Conservation (phyloP, 2,797 vertebrate genomes). For the Lithobates sylvaticus region DNA sequence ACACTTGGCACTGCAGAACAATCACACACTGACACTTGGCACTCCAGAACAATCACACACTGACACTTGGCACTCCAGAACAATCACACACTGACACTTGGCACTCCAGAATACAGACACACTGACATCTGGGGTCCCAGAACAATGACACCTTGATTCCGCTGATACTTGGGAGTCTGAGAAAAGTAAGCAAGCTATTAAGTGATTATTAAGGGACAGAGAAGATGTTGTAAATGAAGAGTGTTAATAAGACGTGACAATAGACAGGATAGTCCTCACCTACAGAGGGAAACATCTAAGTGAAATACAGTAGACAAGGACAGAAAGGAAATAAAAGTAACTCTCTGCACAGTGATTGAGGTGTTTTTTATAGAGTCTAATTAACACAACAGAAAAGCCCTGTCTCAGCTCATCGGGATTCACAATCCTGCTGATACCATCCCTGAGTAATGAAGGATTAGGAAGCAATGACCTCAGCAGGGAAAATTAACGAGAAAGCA, state of each 20-base stretch:
- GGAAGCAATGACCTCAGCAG: slow-evolving; percentile 46
- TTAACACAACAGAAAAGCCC: slow-evolving; percentile 27
- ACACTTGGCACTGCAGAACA: too few species aligned
- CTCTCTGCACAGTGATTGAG: slow-evolving; percentile 30
- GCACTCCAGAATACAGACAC: too few species aligned
- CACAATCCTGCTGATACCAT: slow-evolving; percentile 30
- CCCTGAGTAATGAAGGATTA: slow-evolving; percentile 47
- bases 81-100: too few species aligned
- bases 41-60: too few species aligned
- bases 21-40: too few species aligned
- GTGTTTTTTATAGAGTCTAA: slow-evolving; percentile 44
- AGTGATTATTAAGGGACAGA: not conserved
- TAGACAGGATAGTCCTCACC: not conserved
- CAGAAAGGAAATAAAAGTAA: slow-evolving; percentile 7
- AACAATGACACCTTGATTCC: too few species aligned
- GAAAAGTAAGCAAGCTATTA: not conserved
- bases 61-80: too few species aligned
- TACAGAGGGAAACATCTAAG: not conserved
- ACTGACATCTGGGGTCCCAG: too few species aligned
- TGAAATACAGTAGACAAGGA: not conserved
- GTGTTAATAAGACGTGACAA: not conserved
- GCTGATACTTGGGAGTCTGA: not conserved
- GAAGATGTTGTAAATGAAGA: not conserved
- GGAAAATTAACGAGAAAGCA: slow-evolving; percentile 40
- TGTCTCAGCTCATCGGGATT: slow-evolving; percentile 32